Conservation (phyloP, 2,888 invertebrate species). For the Euzetes globulus region DNA sequence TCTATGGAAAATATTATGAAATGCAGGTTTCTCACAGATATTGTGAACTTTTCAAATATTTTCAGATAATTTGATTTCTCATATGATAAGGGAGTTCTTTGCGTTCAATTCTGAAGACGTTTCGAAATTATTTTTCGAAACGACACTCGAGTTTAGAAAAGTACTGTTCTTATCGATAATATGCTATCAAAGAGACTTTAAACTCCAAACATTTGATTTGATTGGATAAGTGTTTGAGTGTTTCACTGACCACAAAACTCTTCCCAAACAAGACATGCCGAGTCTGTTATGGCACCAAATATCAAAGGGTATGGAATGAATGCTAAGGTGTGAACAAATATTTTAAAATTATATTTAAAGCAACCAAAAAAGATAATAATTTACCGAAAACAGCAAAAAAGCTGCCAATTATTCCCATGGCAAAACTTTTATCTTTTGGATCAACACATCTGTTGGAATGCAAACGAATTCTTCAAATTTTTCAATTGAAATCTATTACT, state of each 20-base stretch:
- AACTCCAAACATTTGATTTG: not conserved
- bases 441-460: slow-evolving; percentile 40
- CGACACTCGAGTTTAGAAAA: not conserved
- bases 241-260: slow-evolving; percentile 38
- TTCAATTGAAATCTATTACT: not conserved
- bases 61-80: no score
- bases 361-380: not conserved
- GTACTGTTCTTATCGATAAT: not conserved
- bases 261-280: slow-evolving; percentile 42
- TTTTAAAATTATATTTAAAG: not conserved
- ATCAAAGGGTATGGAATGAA: slow-evolving; percentile 43
- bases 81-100: no score
- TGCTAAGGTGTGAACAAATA: slow-evolving; percentile 36
- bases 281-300: slow-evolving; percentile 41
- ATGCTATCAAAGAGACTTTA: not conserved
- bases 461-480: not conserved
- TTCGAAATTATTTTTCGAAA: not conserved
- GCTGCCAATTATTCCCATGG: slow-evolving; percentile 40
- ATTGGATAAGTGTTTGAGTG: not conserved
- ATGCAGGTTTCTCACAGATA: no score
- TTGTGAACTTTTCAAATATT: no score
- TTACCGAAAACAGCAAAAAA: slow-evolving; percentile 41
- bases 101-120: not conserved
- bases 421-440: slow-evolving; percentile 42
- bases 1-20: no score